A percentile compares a stretch with the other conserved stretches of the same genome.
Conservation (phyloP, 1,140 invertebrate species). For the Berghia stephanieae region DNA sequence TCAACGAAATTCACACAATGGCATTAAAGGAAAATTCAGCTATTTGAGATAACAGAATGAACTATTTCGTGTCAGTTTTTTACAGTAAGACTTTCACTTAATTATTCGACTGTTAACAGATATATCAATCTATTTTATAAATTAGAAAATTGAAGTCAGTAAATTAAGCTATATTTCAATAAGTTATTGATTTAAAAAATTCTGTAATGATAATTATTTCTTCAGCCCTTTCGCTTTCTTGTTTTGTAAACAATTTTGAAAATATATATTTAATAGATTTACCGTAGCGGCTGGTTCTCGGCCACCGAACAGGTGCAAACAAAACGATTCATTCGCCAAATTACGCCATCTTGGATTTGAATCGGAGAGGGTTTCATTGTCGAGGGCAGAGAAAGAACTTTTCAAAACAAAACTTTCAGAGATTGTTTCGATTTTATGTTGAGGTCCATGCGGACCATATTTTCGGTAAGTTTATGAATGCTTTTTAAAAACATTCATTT, state of each 20-base stretch:
- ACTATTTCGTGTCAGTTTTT: constrained; percentile 22
- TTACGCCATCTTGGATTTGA: constrained; percentile 36
- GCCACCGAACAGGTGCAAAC: constrained; percentile 29
- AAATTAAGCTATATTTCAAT: not conserved
- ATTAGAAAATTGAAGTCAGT: not conserved
- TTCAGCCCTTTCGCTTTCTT: too few relatives aligned
- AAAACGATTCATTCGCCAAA: constrained; percentile 2
- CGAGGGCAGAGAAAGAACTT: not conserved
- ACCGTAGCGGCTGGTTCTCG: not conserved
- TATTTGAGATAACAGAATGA: not conserved
- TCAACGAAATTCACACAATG: too few relatives aligned
- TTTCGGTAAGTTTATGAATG: constrained; percentile 27
- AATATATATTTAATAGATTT: too few relatives aligned
- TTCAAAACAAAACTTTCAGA: not conserved
- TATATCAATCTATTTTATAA: not conserved
- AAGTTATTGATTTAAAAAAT: not conserved
- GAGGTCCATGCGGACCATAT: constrained; percentile 26
- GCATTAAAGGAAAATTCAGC: not conserved
- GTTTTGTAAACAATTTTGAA: too few relatives aligned
- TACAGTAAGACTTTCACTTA: not conserved
- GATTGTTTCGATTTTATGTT: constrained; percentile 20
- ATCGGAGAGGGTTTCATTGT: constrained; percentile 18
- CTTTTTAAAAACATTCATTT: not conserved
- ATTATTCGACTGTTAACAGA: not conserved
- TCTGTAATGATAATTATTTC: too few relatives aligned